Conservation (phyloP, 2,113 vertebrate genomes). For the Herpailurus yagouaroundi region DNA sequence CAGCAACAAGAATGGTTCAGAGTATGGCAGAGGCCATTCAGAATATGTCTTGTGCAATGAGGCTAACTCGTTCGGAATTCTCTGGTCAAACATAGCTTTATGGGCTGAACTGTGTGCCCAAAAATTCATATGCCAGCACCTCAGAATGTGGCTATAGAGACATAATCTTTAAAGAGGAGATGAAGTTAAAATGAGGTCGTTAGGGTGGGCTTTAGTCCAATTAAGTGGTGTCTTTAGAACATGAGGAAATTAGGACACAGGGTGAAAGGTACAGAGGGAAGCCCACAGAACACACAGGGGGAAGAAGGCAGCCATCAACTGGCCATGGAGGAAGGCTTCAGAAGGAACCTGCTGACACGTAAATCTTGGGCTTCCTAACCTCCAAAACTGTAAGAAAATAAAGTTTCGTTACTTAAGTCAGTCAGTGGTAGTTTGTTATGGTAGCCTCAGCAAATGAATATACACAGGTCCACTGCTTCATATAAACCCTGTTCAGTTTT, state of each 20-base stretch:
- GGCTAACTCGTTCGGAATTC: background rate
- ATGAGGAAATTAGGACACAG: background rate
- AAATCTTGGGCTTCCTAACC: too few relatives aligned
- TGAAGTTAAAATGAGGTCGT: background rate
- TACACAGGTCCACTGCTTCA: fast-evolving
- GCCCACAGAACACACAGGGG: fast-evolving
- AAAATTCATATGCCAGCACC: background rate
- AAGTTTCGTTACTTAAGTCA: background rate
- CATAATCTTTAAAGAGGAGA: background rate
- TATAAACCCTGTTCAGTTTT: too few relatives aligned
- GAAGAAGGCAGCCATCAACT: fast-evolving
- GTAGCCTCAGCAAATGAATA: background rate
- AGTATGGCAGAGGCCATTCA: background rate
- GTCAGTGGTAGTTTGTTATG: background rate
- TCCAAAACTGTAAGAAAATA: too few relatives aligned
- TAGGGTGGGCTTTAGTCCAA: background rate
- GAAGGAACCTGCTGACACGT: too few relatives aligned
- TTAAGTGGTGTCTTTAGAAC: background rate
- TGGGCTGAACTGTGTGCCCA: fast-evolving
- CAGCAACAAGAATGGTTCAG: background rate
- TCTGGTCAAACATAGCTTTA: background rate
- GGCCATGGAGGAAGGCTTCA: background rate
- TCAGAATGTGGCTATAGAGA: background rate
- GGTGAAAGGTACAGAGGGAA: too few relatives aligned
- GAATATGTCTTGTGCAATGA: background rate